These are phyloP conservation scores for Pterophyllum scalare DNA, from an alignment of 2,113 vertebrate genomes.

Conservation along the genomic window DNA sequence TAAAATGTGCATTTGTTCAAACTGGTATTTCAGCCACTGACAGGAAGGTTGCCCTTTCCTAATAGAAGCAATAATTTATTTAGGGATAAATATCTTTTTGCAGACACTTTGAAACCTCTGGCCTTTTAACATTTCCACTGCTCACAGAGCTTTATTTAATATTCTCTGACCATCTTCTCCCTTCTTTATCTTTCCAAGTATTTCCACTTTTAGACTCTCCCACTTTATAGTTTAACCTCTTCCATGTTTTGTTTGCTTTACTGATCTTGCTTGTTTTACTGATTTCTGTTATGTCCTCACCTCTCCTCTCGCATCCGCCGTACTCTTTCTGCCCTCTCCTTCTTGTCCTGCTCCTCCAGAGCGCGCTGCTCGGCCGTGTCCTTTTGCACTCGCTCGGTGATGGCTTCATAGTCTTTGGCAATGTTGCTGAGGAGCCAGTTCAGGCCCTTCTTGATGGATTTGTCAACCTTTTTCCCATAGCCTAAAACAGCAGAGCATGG, in stretches of 20 bases:
- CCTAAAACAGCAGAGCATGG: constrained; percentile 92
- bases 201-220: background rate
- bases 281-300: constrained; percentile 69
- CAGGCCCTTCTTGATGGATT: constrained; percentile 94
- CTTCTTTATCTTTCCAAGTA: background rate
- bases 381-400: constrained; percentile 91
- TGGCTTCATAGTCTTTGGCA: constrained; percentile 92
- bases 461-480: constrained; percentile 92
- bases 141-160: background rate
- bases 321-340: constrained; percentile 90
- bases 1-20: background rate
- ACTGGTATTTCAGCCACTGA: background rate
- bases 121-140: constrained; percentile 3
- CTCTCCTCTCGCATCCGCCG: constrained; percentile 88
- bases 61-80: constrained; percentile 8
- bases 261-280: background rate
- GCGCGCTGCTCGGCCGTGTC: constrained; percentile 91
- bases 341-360: constrained; percentile 90
- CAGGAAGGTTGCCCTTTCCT: background rate
- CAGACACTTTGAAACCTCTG: constrained; percentile 6
- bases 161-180: background rate
- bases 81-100: constrained; percentile 16
- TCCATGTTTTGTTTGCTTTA: background rate
- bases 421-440: constrained; percentile 93
- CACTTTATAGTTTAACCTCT: background rate